phyloP scores from a whole-genome alignment of 2,113 vertebrate species.

The Ciconia stormi region DNA sequence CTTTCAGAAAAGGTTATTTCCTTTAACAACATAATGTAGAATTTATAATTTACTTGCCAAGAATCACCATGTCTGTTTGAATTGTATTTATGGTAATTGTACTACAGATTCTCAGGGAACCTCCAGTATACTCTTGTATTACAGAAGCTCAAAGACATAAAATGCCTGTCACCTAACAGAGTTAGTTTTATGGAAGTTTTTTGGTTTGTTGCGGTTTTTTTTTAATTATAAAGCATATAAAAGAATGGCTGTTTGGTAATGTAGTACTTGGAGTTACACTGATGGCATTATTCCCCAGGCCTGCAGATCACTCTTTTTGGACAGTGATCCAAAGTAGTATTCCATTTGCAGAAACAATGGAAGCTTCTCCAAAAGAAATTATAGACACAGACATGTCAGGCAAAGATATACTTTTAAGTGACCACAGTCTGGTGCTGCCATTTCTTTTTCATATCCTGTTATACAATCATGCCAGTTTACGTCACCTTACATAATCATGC shows the following conservation, averaged over 20 bases:
- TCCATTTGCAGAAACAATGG: not conserved
- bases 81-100: not conserved
- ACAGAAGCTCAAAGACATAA: not conserved
- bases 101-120: not conserved
- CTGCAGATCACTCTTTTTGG: not conserved
- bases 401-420: not conserved
- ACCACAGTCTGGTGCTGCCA: not conserved
- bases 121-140: not conserved
- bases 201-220: not conserved
- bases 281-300: not conserved
- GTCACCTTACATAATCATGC: not conserved
- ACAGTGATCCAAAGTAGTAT: not conserved
- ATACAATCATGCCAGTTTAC: not conserved
- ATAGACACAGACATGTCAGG: not conserved
- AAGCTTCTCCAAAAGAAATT: not conserved
- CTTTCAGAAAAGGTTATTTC: not conserved
- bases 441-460: not conserved
- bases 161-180: not conserved
- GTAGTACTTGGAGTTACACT: not conserved
- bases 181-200: not conserved
- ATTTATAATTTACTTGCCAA: not conserved
- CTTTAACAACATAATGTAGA: not conserved
- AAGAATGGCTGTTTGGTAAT: not conserved
- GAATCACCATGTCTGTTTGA: not conserved
- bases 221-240: not conserved